Percentiles rank a stretch among this genome's conserved stretches.
Evolutionary conservation across 1,140 invertebrate genomes (phyloP).

Genomic region (Myzus persicae): DNA sequence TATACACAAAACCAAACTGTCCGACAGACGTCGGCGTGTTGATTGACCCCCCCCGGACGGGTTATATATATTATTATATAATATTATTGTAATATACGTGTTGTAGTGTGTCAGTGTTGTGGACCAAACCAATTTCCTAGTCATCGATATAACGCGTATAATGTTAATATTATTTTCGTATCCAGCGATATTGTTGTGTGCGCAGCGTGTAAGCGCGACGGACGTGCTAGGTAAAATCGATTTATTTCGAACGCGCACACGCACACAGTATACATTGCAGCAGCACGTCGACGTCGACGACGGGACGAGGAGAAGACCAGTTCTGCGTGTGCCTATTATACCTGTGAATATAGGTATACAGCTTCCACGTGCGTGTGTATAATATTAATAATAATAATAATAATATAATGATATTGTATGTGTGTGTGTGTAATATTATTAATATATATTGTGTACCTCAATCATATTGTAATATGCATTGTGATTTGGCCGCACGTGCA

Average conservation of each 20-base stretch:
- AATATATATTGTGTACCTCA: background rate
- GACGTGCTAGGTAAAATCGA: background rate
- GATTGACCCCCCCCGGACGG: background rate
- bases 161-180: background rate
- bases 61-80: too few relatives aligned
- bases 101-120: background rate
- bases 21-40: background rate
- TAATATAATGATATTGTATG: background rate
- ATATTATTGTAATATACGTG: background rate
- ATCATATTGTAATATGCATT: background rate
- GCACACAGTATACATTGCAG: background rate
- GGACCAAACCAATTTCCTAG: background rate
- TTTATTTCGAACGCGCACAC: background rate
- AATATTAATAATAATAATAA: conserved; percentile 7
- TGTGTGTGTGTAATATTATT: too few relatives aligned
- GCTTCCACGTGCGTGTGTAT: background rate
- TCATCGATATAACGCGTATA: background rate
- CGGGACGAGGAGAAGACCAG: background rate
- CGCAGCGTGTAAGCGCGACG: background rate
- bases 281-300: too few relatives aligned
- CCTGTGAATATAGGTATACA: background rate
- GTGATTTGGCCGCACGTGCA: background rate
- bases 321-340: background rate
- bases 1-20: background rate
- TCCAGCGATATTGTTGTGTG: background rate